Base-by-base conservation (phyloP, 2,113 vertebrate species). In the Melospiza melodia region DNA sequence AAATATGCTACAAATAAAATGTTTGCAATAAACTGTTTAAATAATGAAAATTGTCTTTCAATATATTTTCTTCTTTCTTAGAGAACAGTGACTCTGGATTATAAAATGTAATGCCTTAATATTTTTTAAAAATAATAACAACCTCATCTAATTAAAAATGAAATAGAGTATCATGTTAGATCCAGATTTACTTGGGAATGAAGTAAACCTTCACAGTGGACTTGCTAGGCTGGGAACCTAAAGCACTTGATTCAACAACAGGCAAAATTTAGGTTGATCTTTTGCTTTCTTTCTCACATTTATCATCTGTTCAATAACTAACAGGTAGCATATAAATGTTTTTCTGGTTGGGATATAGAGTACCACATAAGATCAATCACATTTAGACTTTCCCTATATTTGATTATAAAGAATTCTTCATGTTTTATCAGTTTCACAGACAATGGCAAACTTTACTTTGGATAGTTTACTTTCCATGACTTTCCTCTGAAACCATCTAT, bases 111-210 rank as follows among this genome's bases (percentile, higher is more conserved):
- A 71, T 7, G 25, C 9, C 16, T 37, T 51, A 6, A 49, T 63
- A 52, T 18, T 49, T 79, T 62, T 58, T 0, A 21, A 65, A 85
- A 72, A 68, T 54, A 65, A 17, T n/a, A 73, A 44, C 21, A 18
- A 37, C 2, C 1, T 3, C 5, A 51, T 59, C 33, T 48, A 27
- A 63, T 67, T 59, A 74, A 62, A 85, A 66, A 31, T 54, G 4
- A n/a, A 24, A 63, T 22, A 39, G 10, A 74, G 1, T 3, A 10
- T 49, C 2, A 0, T 4, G 5, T 33, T 78, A 61, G 33, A 39
- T 55, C 22, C 48, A 65, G 18, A 68, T 81, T 21, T 74, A 48
- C 12, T 9, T 61, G 31, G 3, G 3, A 52, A 30, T 41, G 27
- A 63, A 63, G 1, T 33, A 81, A 87, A 61, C 3, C 6, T 91